phyloP scores from a whole-genome alignment of 2,113 vertebrate species.

The Misgurnus anguillicaudatus region DNA sequence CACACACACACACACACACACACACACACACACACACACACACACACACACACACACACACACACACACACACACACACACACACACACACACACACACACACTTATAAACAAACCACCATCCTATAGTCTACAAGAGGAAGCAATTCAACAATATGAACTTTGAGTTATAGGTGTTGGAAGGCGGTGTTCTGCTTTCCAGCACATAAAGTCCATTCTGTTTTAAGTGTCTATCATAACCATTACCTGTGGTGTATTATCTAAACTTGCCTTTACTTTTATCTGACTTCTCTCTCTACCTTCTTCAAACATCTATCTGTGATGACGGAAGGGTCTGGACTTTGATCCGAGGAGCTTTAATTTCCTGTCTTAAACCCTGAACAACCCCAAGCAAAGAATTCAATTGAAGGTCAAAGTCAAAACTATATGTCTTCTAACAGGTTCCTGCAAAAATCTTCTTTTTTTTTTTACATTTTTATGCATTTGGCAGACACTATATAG shows the following conservation, averaged over 20 bases:
- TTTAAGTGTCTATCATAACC: not conserved
- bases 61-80: not conserved
- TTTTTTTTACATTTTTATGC: not conserved
- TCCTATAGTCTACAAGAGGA: not conserved
- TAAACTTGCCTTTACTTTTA: not conserved
- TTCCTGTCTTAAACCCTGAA: conserved; percentile 35
- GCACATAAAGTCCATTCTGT: too few relatives aligned
- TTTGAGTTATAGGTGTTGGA: conserved; percentile 26
- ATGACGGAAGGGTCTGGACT: not conserved
- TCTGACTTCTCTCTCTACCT: not conserved
- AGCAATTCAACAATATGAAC: conserved; percentile 5
- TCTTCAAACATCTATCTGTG: not conserved
- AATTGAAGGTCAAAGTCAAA: conserved; percentile 25
- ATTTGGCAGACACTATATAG: too few relatives aligned
- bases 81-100: not conserved
- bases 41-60: not conserved
- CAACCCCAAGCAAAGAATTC: conserved; percentile 28
- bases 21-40: not conserved
- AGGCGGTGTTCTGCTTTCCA: not conserved
- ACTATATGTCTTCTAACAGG: not conserved
- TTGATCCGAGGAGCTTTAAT: conserved; percentile 26
- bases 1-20: not conserved
- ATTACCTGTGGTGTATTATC: not conserved
- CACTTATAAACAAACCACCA: conserved; percentile 24
- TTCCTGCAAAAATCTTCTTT: not conserved